Evolutionary conservation across 2,888 invertebrate species (phyloP), one percentile per base, ranked within the genome.

Genomic region (Drosophila hamatofila): DNA sequence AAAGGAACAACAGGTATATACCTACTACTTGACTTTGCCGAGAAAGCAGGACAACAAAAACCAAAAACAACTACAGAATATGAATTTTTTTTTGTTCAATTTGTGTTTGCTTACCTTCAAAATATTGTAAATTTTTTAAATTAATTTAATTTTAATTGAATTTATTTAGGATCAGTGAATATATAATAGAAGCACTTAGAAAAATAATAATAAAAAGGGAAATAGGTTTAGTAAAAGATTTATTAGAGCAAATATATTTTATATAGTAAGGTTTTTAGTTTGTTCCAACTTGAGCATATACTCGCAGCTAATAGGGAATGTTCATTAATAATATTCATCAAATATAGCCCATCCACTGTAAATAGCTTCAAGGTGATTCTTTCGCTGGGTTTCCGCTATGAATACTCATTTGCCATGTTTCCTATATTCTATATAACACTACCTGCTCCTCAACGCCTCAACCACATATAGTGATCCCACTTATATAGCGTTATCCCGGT

Each of bases 11-110:
- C 35, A 61, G 62, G 66, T 71, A 67, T 51, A 74, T 69, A 62
- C 62, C 44, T 59, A 48, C 68, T 39, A 77, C 69, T 72, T 75
- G 64, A 88, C 79, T 85, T 90, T 90, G 92, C 92, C 92, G 92
- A 92, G 92, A 92, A 92, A 92, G 92, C 92, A 92, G 92, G 92
- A 92, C 91, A 90, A 75, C 75, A 66, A 66, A 74, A 63, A 44
- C 49, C 14, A 16, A 33, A 49, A 52, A 54, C 56, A 42, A 72
- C 58, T 59, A 69, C 60, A 67, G 63, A 57, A 62, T 72, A 73
- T 65, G 52, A 69, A 57, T 52, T 64, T 64, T 54, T 75, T 44
- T 23, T 75, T 80, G n/a, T 59, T 58, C 51, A 33, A 42, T 30
- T 42, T 56, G 6, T 16, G 42, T 78, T 80, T 71, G 72, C 69